Evolutionary conservation across 2,888 invertebrate species (phyloP).

Genomic region (Rhagonycha lutea): DNA sequence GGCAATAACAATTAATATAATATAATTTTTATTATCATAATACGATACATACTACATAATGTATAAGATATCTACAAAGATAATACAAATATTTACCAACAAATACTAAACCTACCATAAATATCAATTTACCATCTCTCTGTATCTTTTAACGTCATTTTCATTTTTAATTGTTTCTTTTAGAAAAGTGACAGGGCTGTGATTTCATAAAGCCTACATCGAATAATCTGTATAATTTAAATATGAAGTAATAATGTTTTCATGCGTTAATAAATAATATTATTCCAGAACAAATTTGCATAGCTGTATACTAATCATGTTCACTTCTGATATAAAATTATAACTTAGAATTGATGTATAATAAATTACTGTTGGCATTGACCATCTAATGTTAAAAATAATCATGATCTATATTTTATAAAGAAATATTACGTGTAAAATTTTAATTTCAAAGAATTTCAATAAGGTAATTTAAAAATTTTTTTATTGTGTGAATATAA

Average conservation of each 20-base stretch:
- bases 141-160: neutral
- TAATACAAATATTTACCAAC: neutral
- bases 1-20: too few relatives aligned
- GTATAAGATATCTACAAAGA: neutral
- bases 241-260: neutral
- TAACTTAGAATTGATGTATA: neutral
- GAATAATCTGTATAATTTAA: neutral
- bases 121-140: neutral
- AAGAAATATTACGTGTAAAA: neutral
- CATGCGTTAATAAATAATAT: neutral
- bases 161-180: conserved; percentile 8
- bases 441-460: neutral
- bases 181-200: conserved; percentile 6
- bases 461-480: neutral
- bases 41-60: neutral
- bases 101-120: neutral
- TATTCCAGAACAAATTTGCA: neutral
- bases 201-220: neutral
- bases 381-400: neutral
- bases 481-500: neutral
- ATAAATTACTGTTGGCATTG: neutral
- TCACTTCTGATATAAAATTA: neutral
- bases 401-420: neutral
- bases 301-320: neutral
- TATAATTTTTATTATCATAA: too few relatives aligned